Conservation (phyloP, 2,797 vertebrate genomes). For the Carduelis carduelis region DNA sequence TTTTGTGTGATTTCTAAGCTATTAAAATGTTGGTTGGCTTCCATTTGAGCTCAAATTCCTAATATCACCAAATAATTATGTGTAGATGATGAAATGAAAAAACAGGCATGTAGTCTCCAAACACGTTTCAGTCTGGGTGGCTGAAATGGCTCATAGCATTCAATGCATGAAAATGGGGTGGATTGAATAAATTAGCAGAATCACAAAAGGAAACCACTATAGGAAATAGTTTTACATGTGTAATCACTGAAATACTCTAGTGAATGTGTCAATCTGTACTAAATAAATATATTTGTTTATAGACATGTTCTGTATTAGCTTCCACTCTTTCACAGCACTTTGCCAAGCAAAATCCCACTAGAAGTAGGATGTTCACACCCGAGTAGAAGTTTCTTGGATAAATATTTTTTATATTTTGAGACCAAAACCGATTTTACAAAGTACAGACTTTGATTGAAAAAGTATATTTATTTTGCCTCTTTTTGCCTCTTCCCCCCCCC, state of each 20-base stretch:
- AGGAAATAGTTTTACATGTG: conserved; percentile 78
- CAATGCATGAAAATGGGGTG: conserved; percentile 69
- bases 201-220: conserved; percentile 81
- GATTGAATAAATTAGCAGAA: conserved; percentile 79
- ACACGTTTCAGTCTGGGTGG: conserved; percentile 61
- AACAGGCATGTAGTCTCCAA: conserved; percentile 47
- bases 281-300: conserved; percentile 84
- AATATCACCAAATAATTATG: conserved; percentile 64
- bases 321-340: conserved; percentile 74
- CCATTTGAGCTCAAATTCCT: conserved; percentile 62
- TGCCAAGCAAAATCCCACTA: conserved; percentile 81
- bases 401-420: conserved; percentile 83
- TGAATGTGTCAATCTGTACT: conserved; percentile 77
- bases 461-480: conserved; percentile 72
- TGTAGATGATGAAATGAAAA: conserved; percentile 63
- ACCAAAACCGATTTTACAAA: conserved; percentile 82
- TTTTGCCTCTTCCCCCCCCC: accelerated
- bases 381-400: conserved; percentile 80
- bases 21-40: conserved; percentile 56
- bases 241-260: conserved; percentile 75
- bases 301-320: conserved; percentile 79
- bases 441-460: conserved; percentile 81
- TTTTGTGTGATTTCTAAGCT: conserved; percentile 65
- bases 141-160: conserved; percentile 60
- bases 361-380: conserved; percentile 82